These are phyloP conservation scores for Palloptera scutellata DNA, from an alignment of 2,888 invertebrate species.

Conservation along the genomic window DNA sequence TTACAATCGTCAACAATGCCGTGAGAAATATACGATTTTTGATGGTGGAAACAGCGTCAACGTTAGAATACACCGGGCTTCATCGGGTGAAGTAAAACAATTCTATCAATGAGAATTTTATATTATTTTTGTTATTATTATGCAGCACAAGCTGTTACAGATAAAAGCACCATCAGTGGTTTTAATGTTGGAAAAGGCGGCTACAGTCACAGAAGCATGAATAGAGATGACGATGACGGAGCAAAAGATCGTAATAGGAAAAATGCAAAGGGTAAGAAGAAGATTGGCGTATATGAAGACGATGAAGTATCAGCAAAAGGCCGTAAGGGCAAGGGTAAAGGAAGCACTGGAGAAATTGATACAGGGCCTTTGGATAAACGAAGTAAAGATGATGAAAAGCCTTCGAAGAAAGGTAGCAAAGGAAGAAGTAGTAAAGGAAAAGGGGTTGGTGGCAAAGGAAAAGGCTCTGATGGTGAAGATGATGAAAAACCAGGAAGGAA, in stretches of 20 bases:
- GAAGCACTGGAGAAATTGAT: no score
- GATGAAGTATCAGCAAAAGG: neutral
- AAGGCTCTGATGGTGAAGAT: neutral
- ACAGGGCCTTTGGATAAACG: neutral
- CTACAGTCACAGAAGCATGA: neutral
- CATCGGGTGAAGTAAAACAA: conserved; percentile 19
- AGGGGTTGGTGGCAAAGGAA: neutral
- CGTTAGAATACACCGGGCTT: conserved; percentile 37
- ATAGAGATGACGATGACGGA: neutral
- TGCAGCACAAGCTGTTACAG: neutral
- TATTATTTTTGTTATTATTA: no score
- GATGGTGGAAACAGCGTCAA: conserved; percentile 53
- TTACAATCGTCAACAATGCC: conserved; percentile 46
- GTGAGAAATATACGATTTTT: conserved; percentile 52
- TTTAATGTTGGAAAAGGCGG: neutral
- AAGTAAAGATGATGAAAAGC: neutral
- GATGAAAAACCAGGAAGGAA: neutral
- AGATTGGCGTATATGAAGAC: neutral
- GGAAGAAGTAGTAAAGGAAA: neutral
- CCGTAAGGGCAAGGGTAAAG: neutral
- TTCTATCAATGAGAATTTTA: no score
- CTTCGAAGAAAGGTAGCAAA: neutral
- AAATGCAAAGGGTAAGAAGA: neutral
- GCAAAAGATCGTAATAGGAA: neutral
- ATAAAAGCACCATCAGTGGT: no score